Conservation (phyloP, 1,140 invertebrate genomes). For the Subanguina moxae region DNA sequence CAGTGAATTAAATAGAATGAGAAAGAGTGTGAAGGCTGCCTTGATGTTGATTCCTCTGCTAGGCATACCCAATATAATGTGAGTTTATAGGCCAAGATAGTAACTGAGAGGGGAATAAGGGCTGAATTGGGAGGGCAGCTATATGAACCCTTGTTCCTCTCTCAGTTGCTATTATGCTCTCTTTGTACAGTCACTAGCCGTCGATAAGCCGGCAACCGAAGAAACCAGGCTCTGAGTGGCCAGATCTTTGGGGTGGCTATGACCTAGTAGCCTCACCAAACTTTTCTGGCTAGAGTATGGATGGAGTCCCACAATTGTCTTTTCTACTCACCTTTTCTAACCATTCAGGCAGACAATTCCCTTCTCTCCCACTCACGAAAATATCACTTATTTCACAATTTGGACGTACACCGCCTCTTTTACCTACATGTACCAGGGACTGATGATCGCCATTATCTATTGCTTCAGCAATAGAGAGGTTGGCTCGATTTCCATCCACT, state of each 20-base stretch:
- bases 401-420: slow-evolving; percentile 59
- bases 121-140: too few relatives aligned
- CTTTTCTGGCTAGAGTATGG: too few relatives aligned
- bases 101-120: too few relatives aligned
- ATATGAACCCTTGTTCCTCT: too few relatives aligned
- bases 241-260: too few relatives aligned
- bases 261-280: too few relatives aligned
- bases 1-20: slow-evolving; percentile 55
- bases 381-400: slow-evolving; percentile 58
- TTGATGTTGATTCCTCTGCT: slow-evolving; percentile 58
- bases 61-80: slow-evolving; percentile 57
- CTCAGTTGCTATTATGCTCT: too few relatives aligned
- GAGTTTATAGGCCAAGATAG: not conserved
- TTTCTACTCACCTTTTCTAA: too few relatives aligned
- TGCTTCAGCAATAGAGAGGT: slow-evolving; percentile 59
- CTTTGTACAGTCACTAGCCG: too few relatives aligned
- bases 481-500: not conserved
- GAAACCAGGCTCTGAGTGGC: too few relatives aligned
- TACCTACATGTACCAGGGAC: slow-evolving; percentile 59
- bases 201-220: too few relatives aligned
- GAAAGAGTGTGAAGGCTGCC: slow-evolving; percentile 58
- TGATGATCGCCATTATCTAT: slow-evolving; percentile 59
- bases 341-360: slow-evolving; percentile 52
- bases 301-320: too few relatives aligned
- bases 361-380: slow-evolving; percentile 58